Base-by-base conservation (phyloP, 2,888 invertebrate species). In the Antheraea yamamai region DNA sequence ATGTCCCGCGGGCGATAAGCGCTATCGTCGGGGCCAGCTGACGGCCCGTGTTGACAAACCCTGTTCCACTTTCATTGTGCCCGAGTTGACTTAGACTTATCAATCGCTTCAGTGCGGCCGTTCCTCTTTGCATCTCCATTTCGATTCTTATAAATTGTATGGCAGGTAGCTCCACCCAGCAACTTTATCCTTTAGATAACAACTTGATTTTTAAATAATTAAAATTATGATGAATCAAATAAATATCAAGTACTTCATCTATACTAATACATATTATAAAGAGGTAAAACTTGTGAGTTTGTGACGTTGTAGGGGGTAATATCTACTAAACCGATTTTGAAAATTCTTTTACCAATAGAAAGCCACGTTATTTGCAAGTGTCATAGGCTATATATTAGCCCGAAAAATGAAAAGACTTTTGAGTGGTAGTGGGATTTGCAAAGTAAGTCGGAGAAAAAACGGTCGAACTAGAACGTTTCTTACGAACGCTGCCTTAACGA, bases 21-120 rank as follows among this genome's bases (percentile, higher is more conserved):
- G 89, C 90, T 95, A 94, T 94, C 94, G 89, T 84, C 87, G 91
- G 91, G 93, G 94, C 93, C 94, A 94, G 94, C 93, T 94, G 94
- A 93, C 90, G 87, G 88, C 89, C 89, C 90, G 88, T 92, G 92
- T 93, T 94, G 94, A 94, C 94, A 94, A 94, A 93, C 94, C 92
- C 93, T 91, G 94, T 91, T 91, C 94, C 86, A 94, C 92, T 93
- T 94, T 92, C 90, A 85, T 89, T 89, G 81, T 82, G 87, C 86
- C 85, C 87, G 87, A 84, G 82, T 83, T 87, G 86, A 89, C 90
- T 93, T 90, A 87, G 84, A 84, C 88, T 92, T 93, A 92, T 93
- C 90, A 88, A 89, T 87, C 83, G 84, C 85, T 83, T 86, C 83
- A 85, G 84, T 82, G 76, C 78, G 82, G 84, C 81, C 82, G 83